Base-by-base conservation (phyloP, 2,888 invertebrate species). In the Lydus trimaculatus region DNA sequence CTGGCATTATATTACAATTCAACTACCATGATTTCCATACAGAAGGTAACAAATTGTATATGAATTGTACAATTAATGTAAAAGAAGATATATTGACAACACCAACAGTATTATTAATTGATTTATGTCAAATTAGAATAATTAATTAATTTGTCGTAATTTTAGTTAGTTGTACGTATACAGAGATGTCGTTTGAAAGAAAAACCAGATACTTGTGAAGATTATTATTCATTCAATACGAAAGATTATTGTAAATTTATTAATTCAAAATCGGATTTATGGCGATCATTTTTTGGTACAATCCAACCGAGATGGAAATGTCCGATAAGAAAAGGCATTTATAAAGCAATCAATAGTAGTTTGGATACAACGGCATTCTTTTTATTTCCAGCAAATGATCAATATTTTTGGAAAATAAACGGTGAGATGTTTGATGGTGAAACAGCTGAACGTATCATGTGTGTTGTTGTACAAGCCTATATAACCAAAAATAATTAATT, bases 281-380 rank as follows among this genome's bases (percentile, higher is more conserved):
- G 72, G 71, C 59, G 61, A 1, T 65, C 69, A 7, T 68, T 72
- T 58, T 71, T 72, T 20, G 70, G 43, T 11, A 62, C 39, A 8
- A 67, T 72, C 20, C 58, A 56, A 43, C 75, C 75, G 7, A 48
- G 64, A 17, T 73, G 66, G 67, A 67, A 56, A 60, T 75, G 75
- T 68, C 75, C 75, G 1, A 59, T 75, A 2, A 73, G 66, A 64
- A 75, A 73, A 72, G 75, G 75, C 8, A 58, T 64, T 33, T 75
- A 75, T 63, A 52, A 36, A 2, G 58, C 67, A 1, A 65, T 61
- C 56, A 71, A 74, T 61, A 61, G 69, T 25, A 58, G 48, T 33
- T 70, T 74, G 28, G 74, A 75, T 60, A 63, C 72, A 6, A 71
- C 69, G 15, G 66, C 74, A 9, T 71, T 75, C 33, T 52, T 74